These are phyloP conservation scores for Ligdia adustata DNA, from an alignment of 2,888 invertebrate species.

Conservation along the genomic window DNA sequence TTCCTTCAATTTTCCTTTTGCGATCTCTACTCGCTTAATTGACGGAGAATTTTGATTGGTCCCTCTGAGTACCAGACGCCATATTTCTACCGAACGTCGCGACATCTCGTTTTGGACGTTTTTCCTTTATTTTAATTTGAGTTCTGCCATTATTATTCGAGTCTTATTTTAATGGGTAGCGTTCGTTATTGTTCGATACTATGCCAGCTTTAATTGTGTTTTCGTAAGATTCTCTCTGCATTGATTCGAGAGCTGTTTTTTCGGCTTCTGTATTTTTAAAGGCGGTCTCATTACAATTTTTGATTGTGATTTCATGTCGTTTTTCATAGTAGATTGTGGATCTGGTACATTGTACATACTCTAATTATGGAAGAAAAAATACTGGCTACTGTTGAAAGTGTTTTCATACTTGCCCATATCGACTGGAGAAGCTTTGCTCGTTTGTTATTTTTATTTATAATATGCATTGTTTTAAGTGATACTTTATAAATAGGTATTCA, in stretches of 20 bases:
- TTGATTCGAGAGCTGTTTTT: slow-evolving; percentile 51
- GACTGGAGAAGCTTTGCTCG: too few species aligned
- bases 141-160: slow-evolving; percentile 75
- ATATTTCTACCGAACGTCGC: slow-evolving; percentile 79
- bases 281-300: slow-evolving; percentile 43
- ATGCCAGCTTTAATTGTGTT: slow-evolving; percentile 72
- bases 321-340: slow-evolving; percentile 11
- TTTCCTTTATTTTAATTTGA: slow-evolving; percentile 65
- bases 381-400: too few species aligned
- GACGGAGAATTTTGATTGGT: slow-evolving; percentile 84
- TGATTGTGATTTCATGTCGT: slow-evolving; percentile 45
- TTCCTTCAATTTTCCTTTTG: slow-evolving; percentile 83
- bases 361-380: slow-evolving; percentile 12
- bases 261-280: slow-evolving; percentile 45
- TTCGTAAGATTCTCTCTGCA: slow-evolving; percentile 50
- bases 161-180: slow-evolving; percentile 81
- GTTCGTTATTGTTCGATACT: slow-evolving; percentile 79
- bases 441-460: too few species aligned
- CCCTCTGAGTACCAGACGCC: slow-evolving; percentile 57
- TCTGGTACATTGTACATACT: slow-evolving; percentile 1
- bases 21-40: slow-evolving; percentile 82
- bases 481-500: too few species aligned
- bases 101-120: slow-evolving; percentile 46
- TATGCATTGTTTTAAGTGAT: too few species aligned
- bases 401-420: too few species aligned